These are phyloP conservation scores for Sebastes taczanowskii DNA, from an alignment of 2,797 vertebrate species.

Conservation along the genomic window DNA sequence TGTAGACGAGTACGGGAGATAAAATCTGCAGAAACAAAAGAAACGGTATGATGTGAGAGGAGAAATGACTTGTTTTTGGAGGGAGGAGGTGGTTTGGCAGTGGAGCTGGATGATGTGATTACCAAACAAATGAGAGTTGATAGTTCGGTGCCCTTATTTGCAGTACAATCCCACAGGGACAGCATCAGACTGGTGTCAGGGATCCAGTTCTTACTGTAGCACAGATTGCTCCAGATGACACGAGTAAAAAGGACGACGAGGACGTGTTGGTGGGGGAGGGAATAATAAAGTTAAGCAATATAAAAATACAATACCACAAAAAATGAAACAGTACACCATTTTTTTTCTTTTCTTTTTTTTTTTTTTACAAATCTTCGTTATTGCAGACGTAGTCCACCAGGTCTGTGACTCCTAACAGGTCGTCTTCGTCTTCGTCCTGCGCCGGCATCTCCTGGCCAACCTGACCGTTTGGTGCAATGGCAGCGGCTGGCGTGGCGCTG, in stretches of 20 bases:
- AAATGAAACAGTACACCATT: slow-evolving; percentile 55
- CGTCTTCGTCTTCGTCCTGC: slow-evolving; percentile 96
- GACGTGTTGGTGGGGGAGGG: slow-evolving; percentile 44
- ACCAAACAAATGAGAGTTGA: not conserved
- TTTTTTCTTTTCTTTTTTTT: slow-evolving; percentile 34
- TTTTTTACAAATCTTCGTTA: slow-evolving; percentile 96
- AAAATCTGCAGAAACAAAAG: not conserved
- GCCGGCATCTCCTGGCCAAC: slow-evolving; percentile 84
- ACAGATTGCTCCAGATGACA: slow-evolving; percentile 32
- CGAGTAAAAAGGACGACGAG: slow-evolving; percentile 17
- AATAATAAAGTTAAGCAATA: slow-evolving; percentile 75
- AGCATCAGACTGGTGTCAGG: slow-evolving; percentile 15
- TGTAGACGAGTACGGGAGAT: not conserved
- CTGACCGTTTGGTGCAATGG: slow-evolving; percentile 88
- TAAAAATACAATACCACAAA: slow-evolving; percentile 76
- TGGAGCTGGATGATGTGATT: slow-evolving; percentile 36
- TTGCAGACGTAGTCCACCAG: slow-evolving; percentile 99
- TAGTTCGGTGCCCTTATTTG: slow-evolving; percentile 29
- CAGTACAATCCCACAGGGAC: slow-evolving; percentile 45
- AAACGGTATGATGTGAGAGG: not conserved
- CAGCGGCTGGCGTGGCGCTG: slow-evolving; percentile 69
- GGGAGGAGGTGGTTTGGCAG: slow-evolving; percentile 37
- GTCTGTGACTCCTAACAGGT: slow-evolving; percentile 98
- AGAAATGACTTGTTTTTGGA: not conserved
- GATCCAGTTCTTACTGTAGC: slow-evolving; percentile 31